Percentiles rank a stretch among this genome's conserved stretches.
phyloP scores from a whole-genome alignment of 2,888 invertebrate genomes.

The Entomobrya proxima region DNA sequence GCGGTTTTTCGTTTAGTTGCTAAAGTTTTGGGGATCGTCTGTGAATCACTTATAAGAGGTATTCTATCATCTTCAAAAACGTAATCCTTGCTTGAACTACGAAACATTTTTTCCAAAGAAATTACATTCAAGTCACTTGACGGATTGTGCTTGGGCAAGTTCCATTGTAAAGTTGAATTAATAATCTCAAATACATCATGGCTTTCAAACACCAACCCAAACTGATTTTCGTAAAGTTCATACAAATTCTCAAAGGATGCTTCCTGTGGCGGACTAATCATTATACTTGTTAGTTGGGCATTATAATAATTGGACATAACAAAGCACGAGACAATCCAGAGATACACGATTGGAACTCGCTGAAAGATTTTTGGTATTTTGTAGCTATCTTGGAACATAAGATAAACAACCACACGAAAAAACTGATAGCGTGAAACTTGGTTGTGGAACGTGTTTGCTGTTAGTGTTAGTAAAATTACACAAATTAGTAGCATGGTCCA shows the following conservation, averaged over 20 bases:
- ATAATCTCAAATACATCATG: background rate
- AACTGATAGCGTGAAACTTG: background rate
- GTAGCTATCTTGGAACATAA: background rate
- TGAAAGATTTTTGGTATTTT: background rate
- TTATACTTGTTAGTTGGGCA: background rate
- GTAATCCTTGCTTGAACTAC: background rate
- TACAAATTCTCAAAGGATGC: background rate
- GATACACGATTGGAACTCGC: background rate
- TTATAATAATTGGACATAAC: background rate
- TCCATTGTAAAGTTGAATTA: background rate
- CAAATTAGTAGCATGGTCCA: background rate
- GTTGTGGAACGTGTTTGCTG: background rate
- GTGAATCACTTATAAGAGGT: background rate
- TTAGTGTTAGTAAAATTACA: background rate
- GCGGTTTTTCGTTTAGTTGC: no score
- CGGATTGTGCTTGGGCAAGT: no score
- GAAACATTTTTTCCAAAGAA: background rate
- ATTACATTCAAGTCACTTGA: no score
- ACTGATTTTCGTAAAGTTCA: background rate
- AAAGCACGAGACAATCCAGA: background rate
- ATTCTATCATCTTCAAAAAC: no score
- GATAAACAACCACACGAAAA: background rate
- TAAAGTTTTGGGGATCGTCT: no score
- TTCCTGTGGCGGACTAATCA: conserved; percentile 3
- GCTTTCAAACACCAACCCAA: background rate